Conservation (phyloP, 2,113 vertebrate genomes). For the Larimichthys polyactis region DNA sequence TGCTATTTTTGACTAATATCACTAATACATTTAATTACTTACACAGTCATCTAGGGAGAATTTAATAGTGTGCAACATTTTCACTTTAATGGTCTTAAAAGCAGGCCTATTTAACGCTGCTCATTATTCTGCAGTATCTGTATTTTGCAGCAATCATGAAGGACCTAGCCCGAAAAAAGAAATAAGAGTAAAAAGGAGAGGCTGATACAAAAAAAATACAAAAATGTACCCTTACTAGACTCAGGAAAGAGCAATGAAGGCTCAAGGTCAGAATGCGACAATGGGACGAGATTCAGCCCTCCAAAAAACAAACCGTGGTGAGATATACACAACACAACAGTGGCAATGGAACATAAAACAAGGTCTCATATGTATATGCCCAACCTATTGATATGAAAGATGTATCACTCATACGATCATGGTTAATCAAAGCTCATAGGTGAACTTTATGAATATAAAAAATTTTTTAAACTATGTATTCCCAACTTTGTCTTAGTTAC, state of each 20-base stretch:
- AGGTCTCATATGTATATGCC: background rate
- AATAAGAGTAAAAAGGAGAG: background rate
- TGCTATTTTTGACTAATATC: background rate
- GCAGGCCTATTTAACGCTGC: background rate
- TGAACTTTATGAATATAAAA: background rate
- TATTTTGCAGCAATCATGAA: background rate
- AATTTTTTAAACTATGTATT: background rate
- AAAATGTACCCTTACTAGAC: background rate
- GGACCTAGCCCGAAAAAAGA: background rate
- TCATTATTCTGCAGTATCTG: background rate
- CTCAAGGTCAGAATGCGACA: background rate
- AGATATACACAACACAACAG: background rate
- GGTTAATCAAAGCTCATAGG: too few relatives aligned
- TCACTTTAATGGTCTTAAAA: background rate
- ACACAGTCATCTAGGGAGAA: background rate
- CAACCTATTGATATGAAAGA: background rate
- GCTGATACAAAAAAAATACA: background rate
- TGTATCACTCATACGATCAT: too few relatives aligned
- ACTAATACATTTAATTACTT: background rate
- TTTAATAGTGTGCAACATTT: background rate
- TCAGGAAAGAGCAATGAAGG: background rate
- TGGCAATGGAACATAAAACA: background rate
- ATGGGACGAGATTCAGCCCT: background rate
- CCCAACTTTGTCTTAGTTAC: background rate
- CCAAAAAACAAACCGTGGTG: background rate